Percentiles rank a stretch among this genome's conserved stretches.
These are phyloP conservation scores for Drosophila borealis DNA, from an alignment of 2,888 invertebrate species.

Conservation along the genomic window DNA sequence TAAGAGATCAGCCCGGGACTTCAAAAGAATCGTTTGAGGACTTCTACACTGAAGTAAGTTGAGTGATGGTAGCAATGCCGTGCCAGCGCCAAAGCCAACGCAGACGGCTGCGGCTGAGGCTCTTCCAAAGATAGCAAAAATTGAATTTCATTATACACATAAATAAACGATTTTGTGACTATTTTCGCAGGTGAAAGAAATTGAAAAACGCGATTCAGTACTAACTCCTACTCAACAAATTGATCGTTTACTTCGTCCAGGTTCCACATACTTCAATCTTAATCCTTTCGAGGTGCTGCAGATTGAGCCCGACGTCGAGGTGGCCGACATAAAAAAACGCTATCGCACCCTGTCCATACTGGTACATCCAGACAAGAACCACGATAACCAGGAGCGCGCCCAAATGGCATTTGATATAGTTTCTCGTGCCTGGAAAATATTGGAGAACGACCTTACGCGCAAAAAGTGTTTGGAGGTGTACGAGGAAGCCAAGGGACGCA, in stretches of 20 bases:
- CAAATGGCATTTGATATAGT: constrained; percentile 97
- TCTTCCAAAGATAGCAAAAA: constrained; percentile 24
- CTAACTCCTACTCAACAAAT: constrained; percentile 99
- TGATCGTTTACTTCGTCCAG: constrained; percentile 96
- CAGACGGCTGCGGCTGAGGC: constrained; percentile 33
- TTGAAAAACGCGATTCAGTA: constrained; percentile 98
- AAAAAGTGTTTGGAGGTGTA: constrained; percentile 98
- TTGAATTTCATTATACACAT: constrained; percentile 38
- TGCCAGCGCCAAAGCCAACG: constrained; percentile 26
- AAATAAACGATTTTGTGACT: constrained; percentile 74
- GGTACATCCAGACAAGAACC: constrained; percentile 99
- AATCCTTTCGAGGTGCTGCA: constrained; percentile 97
- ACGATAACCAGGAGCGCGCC: constrained; percentile 97
- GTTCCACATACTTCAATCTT: constrained; percentile 99
- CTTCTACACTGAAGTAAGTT: constrained; percentile 92
- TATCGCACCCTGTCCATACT: constrained; percentile 98
- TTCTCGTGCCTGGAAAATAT: constrained; percentile 96
- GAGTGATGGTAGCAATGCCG: constrained; percentile 29
- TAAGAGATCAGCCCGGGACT: constrained; percentile 80
- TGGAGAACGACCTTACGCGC: constrained; percentile 97
- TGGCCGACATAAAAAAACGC: constrained; percentile 98
- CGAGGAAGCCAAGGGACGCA: constrained; percentile 97
- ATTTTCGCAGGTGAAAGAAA: constrained; percentile 95
- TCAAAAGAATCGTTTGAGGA: constrained; percentile 91
- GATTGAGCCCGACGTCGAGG: constrained; percentile 94